Percentiles rank a stretch among this genome's conserved stretches.
Conservation (phyloP, 2,113 vertebrate species). For the Misgurnus anguillicaudatus region DNA sequence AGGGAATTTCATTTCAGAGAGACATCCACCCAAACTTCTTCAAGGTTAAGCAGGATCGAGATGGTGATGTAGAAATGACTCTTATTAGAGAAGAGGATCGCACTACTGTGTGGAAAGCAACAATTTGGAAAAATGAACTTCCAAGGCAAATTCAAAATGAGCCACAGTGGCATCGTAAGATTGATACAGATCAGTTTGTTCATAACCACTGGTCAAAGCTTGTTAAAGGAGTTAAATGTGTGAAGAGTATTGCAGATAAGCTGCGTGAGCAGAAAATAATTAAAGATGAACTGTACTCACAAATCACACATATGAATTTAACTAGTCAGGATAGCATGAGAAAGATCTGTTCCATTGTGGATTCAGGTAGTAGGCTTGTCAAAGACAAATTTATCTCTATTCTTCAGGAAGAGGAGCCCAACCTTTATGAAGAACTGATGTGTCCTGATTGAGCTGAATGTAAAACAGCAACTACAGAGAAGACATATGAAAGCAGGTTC, state of each 20-base stretch:
- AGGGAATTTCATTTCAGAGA: not conserved
- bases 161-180: not conserved
- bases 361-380: not conserved
- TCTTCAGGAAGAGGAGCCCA: slow-evolving; percentile 16
- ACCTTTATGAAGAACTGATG: not conserved
- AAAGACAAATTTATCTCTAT: not conserved
- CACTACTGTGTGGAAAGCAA: not conserved
- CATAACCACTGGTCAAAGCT: not conserved
- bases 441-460: not conserved
- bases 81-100: not conserved
- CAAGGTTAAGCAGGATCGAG: not conserved
- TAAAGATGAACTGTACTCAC: not conserved
- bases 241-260: slow-evolving; percentile 17
- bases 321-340: not conserved
- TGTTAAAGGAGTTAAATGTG: not conserved
- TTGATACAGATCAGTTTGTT: not conserved
- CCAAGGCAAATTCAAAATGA: not conserved
- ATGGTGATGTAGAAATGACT: not conserved
- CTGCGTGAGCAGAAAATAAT: not conserved
- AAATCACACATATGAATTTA: not conserved
- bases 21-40: not conserved
- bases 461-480: not conserved
- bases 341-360: not conserved
- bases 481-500: not conserved
- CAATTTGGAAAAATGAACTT: not conserved